Base-by-base conservation (phyloP, 1,140 invertebrate genomes). In the Triops longicaudatus region DNA sequence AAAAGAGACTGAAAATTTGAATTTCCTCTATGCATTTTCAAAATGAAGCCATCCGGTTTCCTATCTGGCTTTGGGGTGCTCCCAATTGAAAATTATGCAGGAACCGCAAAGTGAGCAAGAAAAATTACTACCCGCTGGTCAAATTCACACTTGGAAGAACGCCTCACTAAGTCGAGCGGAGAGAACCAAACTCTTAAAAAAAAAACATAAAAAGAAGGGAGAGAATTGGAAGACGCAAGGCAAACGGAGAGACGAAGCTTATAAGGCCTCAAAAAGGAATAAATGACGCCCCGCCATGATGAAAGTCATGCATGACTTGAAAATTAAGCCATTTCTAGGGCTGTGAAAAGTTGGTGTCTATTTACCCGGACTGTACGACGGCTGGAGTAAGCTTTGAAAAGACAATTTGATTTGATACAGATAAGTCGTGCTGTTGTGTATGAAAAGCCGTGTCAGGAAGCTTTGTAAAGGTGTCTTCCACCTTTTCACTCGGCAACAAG, bases 351-450 rank as follows among this genome's bases (percentile, higher is more conserved):
- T 63, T 63, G 50, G 50, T 63, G 50, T 63, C 50, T 63, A 63
- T 63, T 63, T 63, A 63, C 50, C 50, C 10, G 50, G 50, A 22
- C 50, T 63, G 50, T 63, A 63, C 50, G 50, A 63, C 2, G 50
- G 50, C 50, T 22, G 17, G 50, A 63, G 50, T 63, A 22, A 63
- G 50, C 50, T 63, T 63, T 63, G 50, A 63, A 63, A 17, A 63
- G 50, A 63, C 50, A 63, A 63, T 63, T 63, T 63, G 50, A 63
- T 63, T 63, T 63, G 50, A 63, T 63, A 63, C 50, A 63, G 50
- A 63, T 63, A 63, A 63, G 50, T 63, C 50, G 50, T 63, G 50
- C 50, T 63, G 50, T 63, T 63, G 50, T 63, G 50, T 63, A 63
- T 63, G 50, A 63, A 63, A 63, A 63, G 50, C 50, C 50, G 14